A percentile compares a stretch with the other conserved stretches of the same genome.
Evolutionary conservation across 2,888 invertebrate genomes (phyloP).

Genomic region (Diachrysia chrysitis): DNA sequence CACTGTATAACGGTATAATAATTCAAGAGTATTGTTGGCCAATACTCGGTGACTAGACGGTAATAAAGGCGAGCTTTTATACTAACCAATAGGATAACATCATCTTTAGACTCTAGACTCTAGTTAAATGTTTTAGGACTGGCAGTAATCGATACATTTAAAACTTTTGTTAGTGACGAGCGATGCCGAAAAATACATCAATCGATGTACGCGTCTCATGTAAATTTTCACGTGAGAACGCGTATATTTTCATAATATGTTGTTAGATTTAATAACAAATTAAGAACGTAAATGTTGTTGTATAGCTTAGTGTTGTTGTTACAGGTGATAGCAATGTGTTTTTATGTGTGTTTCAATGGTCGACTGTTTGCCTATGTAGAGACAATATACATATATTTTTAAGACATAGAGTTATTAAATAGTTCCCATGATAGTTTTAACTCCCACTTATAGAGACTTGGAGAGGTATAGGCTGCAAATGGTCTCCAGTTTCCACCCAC

Average conservation of each 20-base stretch:
- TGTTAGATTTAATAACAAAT: constrained; percentile 16
- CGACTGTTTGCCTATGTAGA: not conserved
- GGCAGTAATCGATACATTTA: not conserved
- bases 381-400: constrained; percentile 3
- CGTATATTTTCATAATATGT: not conserved
- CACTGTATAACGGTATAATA: constrained; percentile 57
- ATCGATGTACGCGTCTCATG: not conserved
- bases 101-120: not conserved
- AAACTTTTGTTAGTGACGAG: not conserved
- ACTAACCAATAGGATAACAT: constrained; percentile 12
- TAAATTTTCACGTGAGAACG: constrained; percentile 12
- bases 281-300: constrained; percentile 20
- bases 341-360: not conserved
- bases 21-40: constrained; percentile 56
- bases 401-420: not conserved
- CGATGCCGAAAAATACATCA: not conserved
- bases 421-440: not conserved
- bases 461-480: not conserved
- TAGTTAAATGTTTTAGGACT: too few relatives aligned
- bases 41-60: constrained; percentile 59
- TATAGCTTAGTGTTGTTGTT: constrained; percentile 9
- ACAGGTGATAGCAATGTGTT: constrained; percentile 19
- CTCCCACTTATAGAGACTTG: not conserved
- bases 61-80: constrained; percentile 59
- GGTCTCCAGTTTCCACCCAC: not conserved